Conservation (phyloP, 2,888 invertebrate species). For the Omphaloscelis lunosa region DNA sequence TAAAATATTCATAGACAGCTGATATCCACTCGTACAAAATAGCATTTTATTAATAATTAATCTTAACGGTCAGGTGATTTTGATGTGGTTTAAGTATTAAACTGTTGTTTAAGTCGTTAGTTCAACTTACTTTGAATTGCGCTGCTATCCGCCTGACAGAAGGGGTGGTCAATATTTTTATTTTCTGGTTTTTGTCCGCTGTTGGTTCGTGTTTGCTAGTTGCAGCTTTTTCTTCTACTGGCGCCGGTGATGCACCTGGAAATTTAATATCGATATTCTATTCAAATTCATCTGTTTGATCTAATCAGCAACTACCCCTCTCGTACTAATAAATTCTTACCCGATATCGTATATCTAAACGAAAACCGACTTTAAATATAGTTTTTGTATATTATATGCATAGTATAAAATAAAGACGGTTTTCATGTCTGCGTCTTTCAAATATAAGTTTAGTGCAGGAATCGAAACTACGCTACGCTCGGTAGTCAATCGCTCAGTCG, state of each 20-base stretch:
- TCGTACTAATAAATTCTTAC: neutral
- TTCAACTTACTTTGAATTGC: slow-evolving; percentile 94
- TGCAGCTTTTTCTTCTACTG: slow-evolving; percentile 61
- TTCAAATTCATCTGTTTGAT: neutral
- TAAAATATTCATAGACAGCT: neutral
- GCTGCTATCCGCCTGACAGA: slow-evolving; percentile 98
- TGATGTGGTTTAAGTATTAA: neutral
- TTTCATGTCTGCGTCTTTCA: too few species aligned
- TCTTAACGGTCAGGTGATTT: neutral
- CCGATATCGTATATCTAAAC: too few species aligned
- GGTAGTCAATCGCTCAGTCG: neutral
- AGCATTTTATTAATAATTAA: neutral
- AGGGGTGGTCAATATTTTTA: slow-evolving; percentile 95
- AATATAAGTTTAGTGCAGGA: too few species aligned
- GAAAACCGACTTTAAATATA: too few species aligned
- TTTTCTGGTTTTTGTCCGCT: slow-evolving; percentile 70
- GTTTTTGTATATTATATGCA: too few species aligned
- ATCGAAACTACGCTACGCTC: neutral
- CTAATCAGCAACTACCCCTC: neutral
- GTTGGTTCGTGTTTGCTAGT: slow-evolving; percentile 62
- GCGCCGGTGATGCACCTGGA: slow-evolving; percentile 70
- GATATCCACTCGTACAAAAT: neutral
- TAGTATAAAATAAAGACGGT: too few species aligned
- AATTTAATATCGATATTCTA: slow-evolving; percentile 23
- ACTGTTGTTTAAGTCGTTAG: neutral